These are phyloP conservation scores for Cynopterus sphinx DNA, from an alignment of 2,797 vertebrate genomes.

Conservation along the genomic window DNA sequence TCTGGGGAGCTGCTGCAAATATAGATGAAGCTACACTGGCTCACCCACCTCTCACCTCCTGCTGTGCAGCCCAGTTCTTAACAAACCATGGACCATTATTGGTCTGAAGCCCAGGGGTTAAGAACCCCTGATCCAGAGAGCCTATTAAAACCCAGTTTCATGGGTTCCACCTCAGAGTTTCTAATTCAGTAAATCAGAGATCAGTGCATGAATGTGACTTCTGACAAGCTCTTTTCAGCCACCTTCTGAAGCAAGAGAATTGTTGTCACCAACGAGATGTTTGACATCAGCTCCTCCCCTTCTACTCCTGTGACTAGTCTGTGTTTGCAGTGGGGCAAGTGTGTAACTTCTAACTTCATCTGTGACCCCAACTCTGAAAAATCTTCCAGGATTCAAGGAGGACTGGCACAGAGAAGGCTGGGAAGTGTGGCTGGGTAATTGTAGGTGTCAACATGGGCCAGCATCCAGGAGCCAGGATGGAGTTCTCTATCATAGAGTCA, in stretches of 20 bases:
- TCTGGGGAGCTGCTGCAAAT: too few species aligned
- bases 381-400: background rate
- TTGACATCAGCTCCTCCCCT: background rate
- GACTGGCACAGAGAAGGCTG: background rate
- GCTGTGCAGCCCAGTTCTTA: too few species aligned
- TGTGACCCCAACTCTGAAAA: background rate
- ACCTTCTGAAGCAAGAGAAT: background rate
- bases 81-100: too few species aligned
- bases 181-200: background rate
- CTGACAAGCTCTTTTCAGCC: background rate
- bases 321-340: fast-evolving
- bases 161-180: background rate
- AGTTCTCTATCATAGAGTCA: background rate
- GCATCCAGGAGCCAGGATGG: background rate
- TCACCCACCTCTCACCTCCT: too few species aligned
- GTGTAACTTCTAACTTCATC: background rate
- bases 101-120: too few species aligned
- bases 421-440: background rate
- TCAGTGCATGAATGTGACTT: background rate
- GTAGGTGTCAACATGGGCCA: background rate
- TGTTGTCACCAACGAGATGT: background rate
- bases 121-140: too few species aligned
- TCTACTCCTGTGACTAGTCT: background rate
- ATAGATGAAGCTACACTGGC: too few species aligned
- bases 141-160: background rate